Conservation (phyloP, 2,888 invertebrate genomes). For the Deilephila elpenor region DNA sequence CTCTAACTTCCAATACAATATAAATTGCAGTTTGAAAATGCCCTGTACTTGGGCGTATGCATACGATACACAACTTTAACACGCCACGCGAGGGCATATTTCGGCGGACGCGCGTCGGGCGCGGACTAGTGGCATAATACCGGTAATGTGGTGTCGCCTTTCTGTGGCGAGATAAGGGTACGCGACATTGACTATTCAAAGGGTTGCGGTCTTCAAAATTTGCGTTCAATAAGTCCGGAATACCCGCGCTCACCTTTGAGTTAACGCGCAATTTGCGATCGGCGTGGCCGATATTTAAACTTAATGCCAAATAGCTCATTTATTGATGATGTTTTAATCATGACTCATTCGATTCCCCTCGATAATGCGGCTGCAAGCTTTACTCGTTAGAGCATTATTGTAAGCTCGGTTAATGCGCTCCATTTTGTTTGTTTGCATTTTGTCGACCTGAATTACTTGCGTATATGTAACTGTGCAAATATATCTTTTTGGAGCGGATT, state of each 20-base stretch:
- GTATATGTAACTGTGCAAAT: slow-evolving; percentile 34
- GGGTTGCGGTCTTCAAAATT: slow-evolving; percentile 84
- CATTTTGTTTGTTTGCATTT: slow-evolving; percentile 49
- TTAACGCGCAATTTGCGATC: slow-evolving; percentile 60
- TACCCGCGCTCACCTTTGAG: slow-evolving; percentile 69
- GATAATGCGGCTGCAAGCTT: slow-evolving; percentile 51
- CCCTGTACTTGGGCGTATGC: slow-evolving; percentile 66
- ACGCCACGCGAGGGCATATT: slow-evolving; percentile 61
- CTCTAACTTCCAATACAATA: slow-evolving; percentile 83
- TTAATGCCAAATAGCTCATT: slow-evolving; percentile 45
- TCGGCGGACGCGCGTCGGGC: slow-evolving; percentile 47
- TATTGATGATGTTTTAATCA: slow-evolving; percentile 58
- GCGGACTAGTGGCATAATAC: slow-evolving; percentile 73
- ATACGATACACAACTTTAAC: slow-evolving; percentile 71
- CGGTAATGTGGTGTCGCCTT: slow-evolving; percentile 84
- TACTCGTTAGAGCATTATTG: slow-evolving; percentile 58
- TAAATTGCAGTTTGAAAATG: slow-evolving; percentile 84
- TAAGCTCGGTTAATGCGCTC: slow-evolving; percentile 46
- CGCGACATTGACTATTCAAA: slow-evolving; percentile 85
- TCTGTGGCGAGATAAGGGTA: slow-evolving; percentile 84
- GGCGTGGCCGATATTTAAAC: slow-evolving; percentile 48
- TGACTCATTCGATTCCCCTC: slow-evolving; percentile 48
- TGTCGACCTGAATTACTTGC: slow-evolving; percentile 28
- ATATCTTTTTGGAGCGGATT: slow-evolving; percentile 26
- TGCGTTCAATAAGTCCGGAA: slow-evolving; percentile 82